phyloP scores from a whole-genome alignment of 2,888 invertebrate species.

The Argynnis bischoffii region DNA sequence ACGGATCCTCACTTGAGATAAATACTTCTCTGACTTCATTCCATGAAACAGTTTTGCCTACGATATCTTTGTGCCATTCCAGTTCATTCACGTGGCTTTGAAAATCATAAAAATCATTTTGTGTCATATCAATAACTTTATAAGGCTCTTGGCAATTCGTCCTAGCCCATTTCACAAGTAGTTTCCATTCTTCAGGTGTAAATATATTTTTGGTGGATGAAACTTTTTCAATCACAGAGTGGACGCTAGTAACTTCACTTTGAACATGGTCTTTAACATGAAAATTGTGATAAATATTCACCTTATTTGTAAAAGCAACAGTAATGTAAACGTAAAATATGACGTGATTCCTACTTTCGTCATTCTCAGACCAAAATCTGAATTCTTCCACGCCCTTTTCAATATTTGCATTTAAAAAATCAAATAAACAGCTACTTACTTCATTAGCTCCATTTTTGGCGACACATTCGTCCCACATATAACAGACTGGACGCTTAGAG shows the following conservation, averaged over 20 bases:
- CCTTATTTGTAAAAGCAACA: conserved; percentile 1
- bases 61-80: conserved; percentile 15
- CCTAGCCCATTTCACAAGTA: conserved; percentile 9
- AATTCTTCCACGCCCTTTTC: conserved; percentile 12
- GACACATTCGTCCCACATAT: conserved; percentile 18
- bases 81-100: not conserved
- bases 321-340: conserved; percentile 12
- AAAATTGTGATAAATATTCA: conserved; percentile 17
- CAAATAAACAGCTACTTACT: conserved; percentile 10
- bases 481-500: conserved; percentile 5
- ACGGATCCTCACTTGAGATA: conserved; percentile 16
- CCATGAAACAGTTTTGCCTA: conserved; percentile 1
- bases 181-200: conserved; percentile 18
- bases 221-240: conserved; percentile 15
- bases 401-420: conserved; percentile 14
- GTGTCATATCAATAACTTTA: conserved; percentile 14
- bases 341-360: conserved; percentile 11
- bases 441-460: conserved; percentile 11
- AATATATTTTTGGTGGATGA: conserved; percentile 17
- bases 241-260: conserved; percentile 9
- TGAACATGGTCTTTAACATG: conserved; percentile 15
- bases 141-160: conserved; percentile 10
- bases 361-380: conserved; percentile 18
- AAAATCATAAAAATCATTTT: conserved; percentile 17
- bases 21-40: conserved; percentile 11